These are phyloP conservation scores for Parauchenoglanis punctatus DNA, from an alignment of 2,797 vertebrate genomes.

Conservation along the genomic window DNA sequence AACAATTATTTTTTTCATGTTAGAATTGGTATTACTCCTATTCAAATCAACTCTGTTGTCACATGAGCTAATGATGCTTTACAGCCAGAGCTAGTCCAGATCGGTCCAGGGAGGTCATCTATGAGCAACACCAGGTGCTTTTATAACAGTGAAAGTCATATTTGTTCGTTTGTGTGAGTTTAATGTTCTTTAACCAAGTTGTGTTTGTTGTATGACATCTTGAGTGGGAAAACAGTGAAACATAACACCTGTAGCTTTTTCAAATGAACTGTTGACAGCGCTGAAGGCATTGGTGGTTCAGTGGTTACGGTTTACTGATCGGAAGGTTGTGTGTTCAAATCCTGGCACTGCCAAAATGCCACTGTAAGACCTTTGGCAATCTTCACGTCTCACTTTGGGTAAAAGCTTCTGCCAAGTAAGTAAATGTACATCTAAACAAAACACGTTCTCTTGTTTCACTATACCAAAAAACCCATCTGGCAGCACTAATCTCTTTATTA, in stretches of 20 bases:
- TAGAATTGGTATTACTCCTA: not conserved
- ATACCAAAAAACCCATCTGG: not conserved
- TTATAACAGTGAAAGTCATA: conserved; percentile 12
- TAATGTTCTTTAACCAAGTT: not conserved
- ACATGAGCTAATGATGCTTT: not conserved
- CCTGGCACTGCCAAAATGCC: not conserved
- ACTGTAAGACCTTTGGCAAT: not conserved
- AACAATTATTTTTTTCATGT: not conserved
- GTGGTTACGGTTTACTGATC: not conserved
- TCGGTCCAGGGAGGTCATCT: conserved; percentile 1
- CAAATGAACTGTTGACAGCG: too few relatives aligned
- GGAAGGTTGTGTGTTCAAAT: not conserved
- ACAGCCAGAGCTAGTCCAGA: not conserved
- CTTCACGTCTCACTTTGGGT: not conserved
- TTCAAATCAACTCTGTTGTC: not conserved
- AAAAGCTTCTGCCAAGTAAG: not conserved
- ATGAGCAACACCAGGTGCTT: not conserved
- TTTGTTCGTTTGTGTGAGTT: not conserved
- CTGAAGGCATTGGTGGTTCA: not conserved
- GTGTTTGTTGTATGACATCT: not conserved
- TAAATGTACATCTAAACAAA: not conserved
- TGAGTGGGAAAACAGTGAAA: not conserved
- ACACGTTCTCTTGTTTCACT: conserved; percentile 6
- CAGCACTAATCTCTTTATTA: not conserved
- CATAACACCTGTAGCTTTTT: not conserved